Evolutionary conservation across 2,797 vertebrate genomes (phyloP).

Genomic region (Spheniscus humboldti): DNA sequence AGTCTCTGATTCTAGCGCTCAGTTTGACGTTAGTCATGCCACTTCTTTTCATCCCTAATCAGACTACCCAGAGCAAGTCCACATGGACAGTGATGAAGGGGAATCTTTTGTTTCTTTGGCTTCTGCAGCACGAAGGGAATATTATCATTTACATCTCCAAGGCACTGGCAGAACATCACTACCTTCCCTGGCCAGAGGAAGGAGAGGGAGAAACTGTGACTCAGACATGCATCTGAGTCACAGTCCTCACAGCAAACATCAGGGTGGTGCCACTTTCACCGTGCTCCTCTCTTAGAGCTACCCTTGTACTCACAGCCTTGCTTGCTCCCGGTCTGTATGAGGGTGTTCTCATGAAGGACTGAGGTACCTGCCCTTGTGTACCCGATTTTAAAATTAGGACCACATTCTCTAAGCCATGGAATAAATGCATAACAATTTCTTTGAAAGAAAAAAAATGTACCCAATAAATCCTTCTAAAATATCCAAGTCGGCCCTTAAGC

Average conservation of each 20-base stretch:
- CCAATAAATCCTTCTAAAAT: not conserved
- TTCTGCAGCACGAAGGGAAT: not conserved
- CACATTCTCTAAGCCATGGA: not conserved
- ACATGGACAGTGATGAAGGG: not conserved
- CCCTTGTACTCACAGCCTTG: not conserved
- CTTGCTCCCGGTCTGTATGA: not conserved
- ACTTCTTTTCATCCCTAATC: not conserved
- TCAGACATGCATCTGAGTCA: slow-evolving; percentile 21
- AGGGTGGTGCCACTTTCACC: not conserved
- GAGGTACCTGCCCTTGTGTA: not conserved
- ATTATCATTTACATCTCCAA: not conserved
- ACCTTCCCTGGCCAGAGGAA: slow-evolving; percentile 3
- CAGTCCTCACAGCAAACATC: not conserved
- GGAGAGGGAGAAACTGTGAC: not conserved
- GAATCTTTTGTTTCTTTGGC: not conserved
- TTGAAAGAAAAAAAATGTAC: not conserved
- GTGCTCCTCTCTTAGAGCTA: not conserved
- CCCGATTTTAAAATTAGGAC: not conserved
- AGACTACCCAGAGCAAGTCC: not conserved
- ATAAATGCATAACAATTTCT: not conserved
- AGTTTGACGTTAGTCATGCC: not conserved
- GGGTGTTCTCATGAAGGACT: not conserved
- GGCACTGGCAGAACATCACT: not conserved
- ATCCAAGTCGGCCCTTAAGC: not conserved
- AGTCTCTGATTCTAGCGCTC: not conserved